A percentile compares a stretch with the other conserved stretches of the same genome.
These are phyloP conservation scores for Spilosoma lubricipeda DNA, from an alignment of 2,888 invertebrate genomes.

Conservation along the genomic window DNA sequence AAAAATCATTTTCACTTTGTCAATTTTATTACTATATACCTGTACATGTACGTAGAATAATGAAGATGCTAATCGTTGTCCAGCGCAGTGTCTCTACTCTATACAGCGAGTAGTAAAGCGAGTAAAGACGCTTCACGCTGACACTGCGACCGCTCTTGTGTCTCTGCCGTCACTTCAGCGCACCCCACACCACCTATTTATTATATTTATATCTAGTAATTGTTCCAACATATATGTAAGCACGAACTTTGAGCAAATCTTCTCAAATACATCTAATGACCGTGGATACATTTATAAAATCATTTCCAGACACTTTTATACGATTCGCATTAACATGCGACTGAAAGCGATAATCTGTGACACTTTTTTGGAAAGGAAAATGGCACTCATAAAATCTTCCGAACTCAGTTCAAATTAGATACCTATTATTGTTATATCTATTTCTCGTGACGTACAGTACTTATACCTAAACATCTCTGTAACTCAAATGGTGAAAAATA, in stretches of 20 bases:
- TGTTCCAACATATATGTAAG: slow-evolving; percentile 70
- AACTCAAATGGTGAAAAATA: slow-evolving; percentile 70
- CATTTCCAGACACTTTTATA: slow-evolving; percentile 70
- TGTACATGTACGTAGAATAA: slow-evolving; percentile 74
- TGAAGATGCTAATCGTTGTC: slow-evolving; percentile 70
- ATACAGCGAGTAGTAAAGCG: slow-evolving; percentile 31
- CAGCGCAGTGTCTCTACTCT: slow-evolving; percentile 60
- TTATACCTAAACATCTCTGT: slow-evolving; percentile 64
- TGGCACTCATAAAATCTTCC: slow-evolving; percentile 74
- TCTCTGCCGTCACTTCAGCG: slow-evolving; percentile 63
- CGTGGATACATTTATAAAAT: slow-evolving; percentile 61
- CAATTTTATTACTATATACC: slow-evolving; percentile 75
- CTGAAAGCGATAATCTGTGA: slow-evolving; percentile 56
- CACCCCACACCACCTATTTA: slow-evolving; percentile 61
- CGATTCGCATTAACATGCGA: slow-evolving; percentile 61
- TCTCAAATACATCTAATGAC: slow-evolving; percentile 70
- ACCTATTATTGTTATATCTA: slow-evolving; percentile 65
- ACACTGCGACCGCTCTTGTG: slow-evolving; percentile 47
- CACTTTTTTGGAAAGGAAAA: slow-evolving; percentile 57
- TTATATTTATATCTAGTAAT: slow-evolving; percentile 67
- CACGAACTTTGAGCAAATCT: slow-evolving; percentile 75
- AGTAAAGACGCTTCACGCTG: slow-evolving; percentile 37
- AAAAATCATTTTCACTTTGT: slow-evolving; percentile 77
- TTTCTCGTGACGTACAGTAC: slow-evolving; percentile 59
- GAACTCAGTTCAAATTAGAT: slow-evolving; percentile 71